A percentile compares a stretch with the other conserved stretches of the same genome.
phyloP scores from a whole-genome alignment of 2,888 invertebrate genomes.

The Polydrusus tereticollis region DNA sequence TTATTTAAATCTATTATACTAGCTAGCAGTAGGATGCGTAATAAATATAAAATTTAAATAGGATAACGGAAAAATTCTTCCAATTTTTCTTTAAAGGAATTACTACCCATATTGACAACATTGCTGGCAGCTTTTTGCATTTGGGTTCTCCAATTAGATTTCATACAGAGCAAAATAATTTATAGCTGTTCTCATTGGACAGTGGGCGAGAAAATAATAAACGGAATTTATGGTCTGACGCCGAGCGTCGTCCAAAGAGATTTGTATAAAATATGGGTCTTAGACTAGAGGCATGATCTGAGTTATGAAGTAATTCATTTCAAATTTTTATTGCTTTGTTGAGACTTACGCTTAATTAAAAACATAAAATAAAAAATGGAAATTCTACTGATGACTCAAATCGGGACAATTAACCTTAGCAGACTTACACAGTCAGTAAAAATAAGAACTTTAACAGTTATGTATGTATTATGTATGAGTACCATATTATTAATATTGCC shows the following conservation, averaged over 20 bases:
- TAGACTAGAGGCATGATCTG: conserved; percentile 31
- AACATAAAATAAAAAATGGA: background rate
- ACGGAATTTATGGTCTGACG: conserved; percentile 31
- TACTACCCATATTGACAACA: background rate
- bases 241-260: conserved; percentile 37
- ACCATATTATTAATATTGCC: too few species aligned
- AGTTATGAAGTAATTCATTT: conserved; percentile 30
- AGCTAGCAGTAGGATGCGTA: too few species aligned
- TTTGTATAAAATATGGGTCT: conserved; percentile 36
- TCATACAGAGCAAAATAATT: conserved; percentile 27
- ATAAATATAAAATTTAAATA: too few species aligned
- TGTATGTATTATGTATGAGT: too few species aligned
- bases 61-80: too few species aligned
- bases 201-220: conserved; percentile 46
- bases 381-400: too few species aligned
- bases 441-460: too few species aligned
- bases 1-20: too few species aligned
- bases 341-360: background rate
- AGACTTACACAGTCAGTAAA: too few species aligned
- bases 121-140: conserved; percentile 6
- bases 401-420: too few species aligned
- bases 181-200: conserved; percentile 29
- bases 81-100: too few species aligned
- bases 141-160: conserved; percentile 37
- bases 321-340: conserved; percentile 6